Conservation (phyloP, 1,140 invertebrate species). For the Tribolium castaneum region DNA sequence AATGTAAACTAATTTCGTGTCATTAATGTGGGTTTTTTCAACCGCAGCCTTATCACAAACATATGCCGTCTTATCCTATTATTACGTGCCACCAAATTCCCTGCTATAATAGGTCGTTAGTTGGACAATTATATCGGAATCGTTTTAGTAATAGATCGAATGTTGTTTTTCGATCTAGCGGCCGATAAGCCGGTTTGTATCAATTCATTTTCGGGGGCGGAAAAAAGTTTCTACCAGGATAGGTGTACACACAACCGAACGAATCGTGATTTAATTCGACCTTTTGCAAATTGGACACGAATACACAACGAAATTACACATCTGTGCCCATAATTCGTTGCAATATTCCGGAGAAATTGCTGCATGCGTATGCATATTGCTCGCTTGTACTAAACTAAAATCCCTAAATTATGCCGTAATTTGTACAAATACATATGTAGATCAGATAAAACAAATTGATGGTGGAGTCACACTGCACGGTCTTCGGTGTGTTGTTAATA, state of each 20-base stretch:
- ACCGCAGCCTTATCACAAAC: constrained; percentile 8
- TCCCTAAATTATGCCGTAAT: constrained; percentile 45
- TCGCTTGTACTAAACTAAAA: constrained; percentile 39
- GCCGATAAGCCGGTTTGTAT: constrained; percentile 4
- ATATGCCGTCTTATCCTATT: constrained; percentile 21
- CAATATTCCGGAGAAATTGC: constrained; percentile 16
- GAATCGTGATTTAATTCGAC: background rate
- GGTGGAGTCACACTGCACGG: constrained; percentile 38
- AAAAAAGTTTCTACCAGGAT: background rate
- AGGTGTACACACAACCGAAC: background rate
- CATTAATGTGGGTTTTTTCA: constrained; percentile 16
- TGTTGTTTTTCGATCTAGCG: background rate
- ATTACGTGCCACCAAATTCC: constrained; percentile 9
- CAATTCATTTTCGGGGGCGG: constrained; percentile 27
- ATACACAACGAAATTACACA: constrained; percentile 6
- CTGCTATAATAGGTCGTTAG: constrained; percentile 13
- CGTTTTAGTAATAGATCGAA: constrained; percentile 27
- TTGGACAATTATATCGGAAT: constrained; percentile 4
- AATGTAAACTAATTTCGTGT: constrained; percentile 36
- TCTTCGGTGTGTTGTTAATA: background rate
- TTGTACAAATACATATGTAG: constrained; percentile 47
- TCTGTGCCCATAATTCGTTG: constrained; percentile 1
- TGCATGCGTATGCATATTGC: background rate
- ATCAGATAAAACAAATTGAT: constrained; percentile 53
- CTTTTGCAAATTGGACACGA: constrained; percentile 1